Evolutionary conservation across 1,140 invertebrate species (phyloP).

Genomic region (Medauroidea extradentata): DNA sequence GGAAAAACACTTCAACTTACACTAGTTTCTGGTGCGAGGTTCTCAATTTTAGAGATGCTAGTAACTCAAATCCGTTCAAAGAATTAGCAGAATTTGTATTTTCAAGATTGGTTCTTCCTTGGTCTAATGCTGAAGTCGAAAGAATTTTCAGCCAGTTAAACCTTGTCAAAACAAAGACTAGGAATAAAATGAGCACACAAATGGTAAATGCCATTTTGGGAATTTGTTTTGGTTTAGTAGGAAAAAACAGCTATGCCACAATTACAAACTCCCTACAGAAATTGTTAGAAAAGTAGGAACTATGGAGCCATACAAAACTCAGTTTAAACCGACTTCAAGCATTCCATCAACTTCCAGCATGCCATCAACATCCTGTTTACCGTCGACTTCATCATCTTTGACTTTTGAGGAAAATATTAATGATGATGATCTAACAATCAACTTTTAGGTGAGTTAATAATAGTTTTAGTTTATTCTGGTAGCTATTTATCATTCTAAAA

Average conservation of each 20-base stretch:
- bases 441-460: no score
- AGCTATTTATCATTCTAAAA: no score
- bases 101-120: conserved; percentile 16
- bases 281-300: no score
- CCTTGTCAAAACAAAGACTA: conserved; percentile 12
- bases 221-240: background rate
- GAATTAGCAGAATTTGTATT: background rate
- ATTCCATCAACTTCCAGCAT: no score
- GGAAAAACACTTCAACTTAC: conserved; percentile 18
- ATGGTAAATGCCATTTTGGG: conserved; percentile 1
- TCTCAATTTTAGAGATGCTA: conserved; percentile 28
- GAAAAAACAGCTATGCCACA: background rate
- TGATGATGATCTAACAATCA: no score
- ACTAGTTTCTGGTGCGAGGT: conserved; percentile 34
- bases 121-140: conserved; percentile 19
- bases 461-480: no score
- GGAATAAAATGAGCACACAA: background rate
- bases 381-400: no score
- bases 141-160: conserved; percentile 22
- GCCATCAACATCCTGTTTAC: no score
- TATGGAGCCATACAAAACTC: no score
- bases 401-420: no score
- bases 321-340: no score
- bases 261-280: no score
- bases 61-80: conserved; percentile 22